phyloP scores from a whole-genome alignment of 2,888 invertebrate species.

The Parasteatoda lunata region DNA sequence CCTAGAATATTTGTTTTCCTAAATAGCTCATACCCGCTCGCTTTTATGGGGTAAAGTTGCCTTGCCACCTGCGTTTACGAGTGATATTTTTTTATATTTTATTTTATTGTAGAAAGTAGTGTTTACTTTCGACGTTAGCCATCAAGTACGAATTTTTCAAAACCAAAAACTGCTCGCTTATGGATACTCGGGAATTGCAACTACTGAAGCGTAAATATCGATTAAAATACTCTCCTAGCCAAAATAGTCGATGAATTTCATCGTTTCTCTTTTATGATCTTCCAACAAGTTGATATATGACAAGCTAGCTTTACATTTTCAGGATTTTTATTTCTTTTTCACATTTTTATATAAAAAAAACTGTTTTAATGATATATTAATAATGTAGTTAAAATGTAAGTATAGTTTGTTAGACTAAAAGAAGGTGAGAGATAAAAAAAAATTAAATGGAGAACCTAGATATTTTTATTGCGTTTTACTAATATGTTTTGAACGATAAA shows the following conservation, averaged over 20 bases:
- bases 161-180: slow-evolving; percentile 5
- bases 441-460: too few relatives aligned
- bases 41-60: slow-evolving; percentile 33
- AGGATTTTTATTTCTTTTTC: too few relatives aligned
- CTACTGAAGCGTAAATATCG: slow-evolving; percentile 3
- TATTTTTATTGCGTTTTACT: too few relatives aligned
- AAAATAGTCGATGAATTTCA: slow-evolving; percentile 8
- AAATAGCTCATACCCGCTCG: slow-evolving; percentile 27
- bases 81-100: slow-evolving; percentile 17
- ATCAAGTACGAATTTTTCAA: background rate
- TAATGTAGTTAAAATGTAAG: too few relatives aligned
- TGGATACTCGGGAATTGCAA: background rate
- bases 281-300: background rate
- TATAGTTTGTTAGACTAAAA: too few relatives aligned
- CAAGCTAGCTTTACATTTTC: too few relatives aligned
- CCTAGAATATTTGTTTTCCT: slow-evolving; percentile 47
- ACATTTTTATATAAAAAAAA: too few relatives aligned
- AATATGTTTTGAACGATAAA: too few relatives aligned
- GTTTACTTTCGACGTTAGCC: slow-evolving; percentile 32
- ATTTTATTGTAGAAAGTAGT: slow-evolving; percentile 27
- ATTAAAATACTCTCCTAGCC: slow-evolving; percentile 10
- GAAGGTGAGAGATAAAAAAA: too few relatives aligned
- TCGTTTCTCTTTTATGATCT: background rate
- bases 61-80: slow-evolving; percentile 45
- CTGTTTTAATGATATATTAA: too few relatives aligned